Conservation (phyloP, 2,888 invertebrate species). For the Tanytarsus gracilentus region DNA sequence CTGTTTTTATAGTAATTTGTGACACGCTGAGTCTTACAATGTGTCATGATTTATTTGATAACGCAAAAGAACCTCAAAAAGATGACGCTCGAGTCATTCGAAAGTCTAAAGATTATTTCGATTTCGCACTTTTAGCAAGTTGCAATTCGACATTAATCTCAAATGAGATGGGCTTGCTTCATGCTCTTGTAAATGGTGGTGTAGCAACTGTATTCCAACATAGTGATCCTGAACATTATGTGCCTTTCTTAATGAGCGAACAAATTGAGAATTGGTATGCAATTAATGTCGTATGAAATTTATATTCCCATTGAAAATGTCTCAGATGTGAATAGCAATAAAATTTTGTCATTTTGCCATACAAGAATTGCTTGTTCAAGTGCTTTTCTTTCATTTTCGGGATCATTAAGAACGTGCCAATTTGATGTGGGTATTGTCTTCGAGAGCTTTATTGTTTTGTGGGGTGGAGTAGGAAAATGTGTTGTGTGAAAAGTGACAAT, state of each 20-base stretch:
- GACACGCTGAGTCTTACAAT: neutral
- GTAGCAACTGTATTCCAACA: slow-evolving; percentile 13
- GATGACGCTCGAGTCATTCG: neutral
- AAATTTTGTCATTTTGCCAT: too few species aligned
- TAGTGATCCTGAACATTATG: slow-evolving; percentile 14
- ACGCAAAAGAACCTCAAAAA: neutral
- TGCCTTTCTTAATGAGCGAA: slow-evolving; percentile 17
- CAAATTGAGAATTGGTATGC: slow-evolving; percentile 18
- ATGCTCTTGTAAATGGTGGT: slow-evolving; percentile 25
- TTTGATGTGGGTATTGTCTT: too few species aligned
- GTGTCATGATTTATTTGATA: slow-evolving; percentile 4
- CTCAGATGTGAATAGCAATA: too few species aligned
- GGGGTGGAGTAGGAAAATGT: too few species aligned
- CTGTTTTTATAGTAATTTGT: slow-evolving; percentile 16
- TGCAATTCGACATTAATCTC: slow-evolving; percentile 27
- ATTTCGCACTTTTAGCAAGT: slow-evolving; percentile 19
- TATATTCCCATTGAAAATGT: too few species aligned
- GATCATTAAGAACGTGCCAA: too few species aligned
- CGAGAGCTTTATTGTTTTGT: too few species aligned
- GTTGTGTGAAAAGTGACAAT: too few species aligned
- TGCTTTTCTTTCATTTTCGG: too few species aligned
- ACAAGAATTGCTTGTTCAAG: too few species aligned
- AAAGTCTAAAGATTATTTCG: slow-evolving; percentile 1
- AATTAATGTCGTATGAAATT: too few species aligned
- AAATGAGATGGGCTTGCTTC: slow-evolving; percentile 19